Evolutionary conservation across 1,140 invertebrate species (phyloP).

Genomic region (Bombyx mandarina): DNA sequence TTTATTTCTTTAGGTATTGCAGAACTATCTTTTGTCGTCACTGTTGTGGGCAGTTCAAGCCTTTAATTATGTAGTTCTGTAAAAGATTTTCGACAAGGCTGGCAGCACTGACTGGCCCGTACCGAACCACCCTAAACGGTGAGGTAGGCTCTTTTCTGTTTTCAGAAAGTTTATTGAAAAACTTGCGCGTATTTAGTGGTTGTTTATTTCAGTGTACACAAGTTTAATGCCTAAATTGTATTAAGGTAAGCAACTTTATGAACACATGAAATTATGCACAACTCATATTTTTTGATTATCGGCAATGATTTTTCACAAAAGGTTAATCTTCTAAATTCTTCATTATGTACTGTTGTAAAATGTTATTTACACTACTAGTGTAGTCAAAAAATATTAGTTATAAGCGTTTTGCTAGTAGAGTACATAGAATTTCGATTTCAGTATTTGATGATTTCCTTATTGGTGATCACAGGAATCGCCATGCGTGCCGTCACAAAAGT

Average conservation of each 20-base stretch:
- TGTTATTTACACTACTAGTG: neutral
- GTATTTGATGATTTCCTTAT: neutral
- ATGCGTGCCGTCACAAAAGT: slow-evolving; percentile 37
- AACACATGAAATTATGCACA: slow-evolving; percentile 6
- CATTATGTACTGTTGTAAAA: neutral
- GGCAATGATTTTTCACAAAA: slow-evolving; percentile 52
- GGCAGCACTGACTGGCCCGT: slow-evolving; percentile 45
- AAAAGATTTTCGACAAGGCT: slow-evolving; percentile 3
- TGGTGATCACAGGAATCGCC: slow-evolving; percentile 25
- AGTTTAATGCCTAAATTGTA: slow-evolving; percentile 66
- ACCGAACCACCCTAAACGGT: slow-evolving; percentile 46
- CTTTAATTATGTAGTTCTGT: neutral
- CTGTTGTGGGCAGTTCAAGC: neutral
- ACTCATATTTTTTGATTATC: slow-evolving; percentile 46
- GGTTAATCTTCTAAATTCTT: slow-evolving; percentile 38
- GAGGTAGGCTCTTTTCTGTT: slow-evolving; percentile 71
- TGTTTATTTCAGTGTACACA: slow-evolving; percentile 47
- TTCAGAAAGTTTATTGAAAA: slow-evolving; percentile 68
- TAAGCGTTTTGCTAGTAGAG: neutral
- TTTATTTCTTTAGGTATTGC: too few relatives aligned
- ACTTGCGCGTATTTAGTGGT: slow-evolving; percentile 55
- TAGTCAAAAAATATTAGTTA: too few relatives aligned
- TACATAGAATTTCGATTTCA: neutral
- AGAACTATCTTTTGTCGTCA: too few relatives aligned
- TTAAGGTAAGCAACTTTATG: slow-evolving; percentile 45